Percentiles rank a stretch among this genome's conserved stretches.
phyloP scores from a whole-genome alignment of 2,113 vertebrate species.

The Probosciger aterrimus region DNA sequence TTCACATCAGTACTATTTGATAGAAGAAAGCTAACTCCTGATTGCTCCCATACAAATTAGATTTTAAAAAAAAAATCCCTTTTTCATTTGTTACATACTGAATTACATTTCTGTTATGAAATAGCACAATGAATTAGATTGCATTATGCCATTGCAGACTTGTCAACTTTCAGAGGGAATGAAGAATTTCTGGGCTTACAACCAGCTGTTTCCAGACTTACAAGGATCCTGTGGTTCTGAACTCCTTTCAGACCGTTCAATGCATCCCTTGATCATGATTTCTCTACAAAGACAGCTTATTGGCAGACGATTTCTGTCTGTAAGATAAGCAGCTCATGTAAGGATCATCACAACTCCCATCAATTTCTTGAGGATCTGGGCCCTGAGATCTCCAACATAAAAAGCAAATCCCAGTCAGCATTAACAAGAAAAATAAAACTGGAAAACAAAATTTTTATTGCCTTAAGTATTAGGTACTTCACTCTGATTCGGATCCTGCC shows the following conservation, averaged over 20 bases:
- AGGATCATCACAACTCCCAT: not conserved
- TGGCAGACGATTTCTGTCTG: not conserved
- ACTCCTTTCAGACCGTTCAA: not conserved
- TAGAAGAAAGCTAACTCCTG: not conserved
- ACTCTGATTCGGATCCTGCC: not conserved
- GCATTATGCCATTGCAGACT: not conserved
- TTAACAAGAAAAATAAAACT: not conserved
- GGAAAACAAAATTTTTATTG: not conserved
- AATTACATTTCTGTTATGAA: not conserved
- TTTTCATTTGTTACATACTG: not conserved
- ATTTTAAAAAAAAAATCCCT: not conserved
- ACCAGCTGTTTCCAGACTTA: not conserved
- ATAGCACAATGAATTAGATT: not conserved
- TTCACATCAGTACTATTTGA: not conserved
- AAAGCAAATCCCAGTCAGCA: not conserved
- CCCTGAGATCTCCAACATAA: not conserved
- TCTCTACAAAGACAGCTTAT: not conserved
- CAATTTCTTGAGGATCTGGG: not conserved
- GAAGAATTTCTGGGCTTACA: not conserved
- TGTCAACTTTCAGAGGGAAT: not conserved
- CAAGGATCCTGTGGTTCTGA: not conserved
- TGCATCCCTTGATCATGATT: not conserved
- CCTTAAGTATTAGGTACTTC: not conserved
- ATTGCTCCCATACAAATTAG: not conserved
- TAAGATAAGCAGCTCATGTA: not conserved